Percentiles rank a stretch among this genome's conserved stretches.
Conservation (phyloP, 2,113 vertebrate species). For the Microtus ochrogaster region DNA sequence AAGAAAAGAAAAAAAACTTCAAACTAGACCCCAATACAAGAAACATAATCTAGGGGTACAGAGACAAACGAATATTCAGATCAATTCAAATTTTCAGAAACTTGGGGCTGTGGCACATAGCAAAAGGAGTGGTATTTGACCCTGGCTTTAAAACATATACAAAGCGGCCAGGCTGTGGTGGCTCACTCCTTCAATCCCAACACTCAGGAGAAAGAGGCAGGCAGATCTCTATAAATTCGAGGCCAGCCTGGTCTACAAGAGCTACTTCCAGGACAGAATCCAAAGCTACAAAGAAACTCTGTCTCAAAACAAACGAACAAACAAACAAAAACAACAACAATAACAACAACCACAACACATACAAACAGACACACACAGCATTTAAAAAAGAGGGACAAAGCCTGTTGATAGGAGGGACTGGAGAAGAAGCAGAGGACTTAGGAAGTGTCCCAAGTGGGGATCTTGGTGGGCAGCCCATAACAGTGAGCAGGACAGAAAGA, state of each 20-base stretch:
- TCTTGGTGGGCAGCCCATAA: background rate
- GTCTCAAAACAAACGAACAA: too few species aligned
- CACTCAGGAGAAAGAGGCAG: too few species aligned
- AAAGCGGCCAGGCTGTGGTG: too few species aligned
- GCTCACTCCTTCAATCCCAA: too few species aligned
- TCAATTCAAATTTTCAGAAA: background rate
- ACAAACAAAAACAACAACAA: too few species aligned
- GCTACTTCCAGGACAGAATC: too few species aligned
- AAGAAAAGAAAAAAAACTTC: background rate
- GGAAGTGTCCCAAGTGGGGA: rapidly evolving
- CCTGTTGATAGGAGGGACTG: background rate
- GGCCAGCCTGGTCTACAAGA: too few species aligned
- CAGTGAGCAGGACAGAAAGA: background rate
- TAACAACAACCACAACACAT: background rate
- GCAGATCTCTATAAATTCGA: too few species aligned
- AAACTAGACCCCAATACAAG: background rate
- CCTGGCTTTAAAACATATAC: background rate
- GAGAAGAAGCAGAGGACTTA: background rate
- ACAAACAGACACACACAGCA: background rate
- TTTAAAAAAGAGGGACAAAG: background rate
- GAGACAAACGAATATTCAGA: background rate
- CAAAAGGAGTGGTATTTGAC: background rate
- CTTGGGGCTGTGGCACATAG: background rate
- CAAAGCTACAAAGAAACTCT: too few species aligned
- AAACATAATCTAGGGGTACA: background rate